A percentile compares a stretch with the other conserved stretches of the same genome.
phyloP scores from a whole-genome alignment of 2,797 vertebrate species.

The Poeciliopsis presidionis region DNA sequence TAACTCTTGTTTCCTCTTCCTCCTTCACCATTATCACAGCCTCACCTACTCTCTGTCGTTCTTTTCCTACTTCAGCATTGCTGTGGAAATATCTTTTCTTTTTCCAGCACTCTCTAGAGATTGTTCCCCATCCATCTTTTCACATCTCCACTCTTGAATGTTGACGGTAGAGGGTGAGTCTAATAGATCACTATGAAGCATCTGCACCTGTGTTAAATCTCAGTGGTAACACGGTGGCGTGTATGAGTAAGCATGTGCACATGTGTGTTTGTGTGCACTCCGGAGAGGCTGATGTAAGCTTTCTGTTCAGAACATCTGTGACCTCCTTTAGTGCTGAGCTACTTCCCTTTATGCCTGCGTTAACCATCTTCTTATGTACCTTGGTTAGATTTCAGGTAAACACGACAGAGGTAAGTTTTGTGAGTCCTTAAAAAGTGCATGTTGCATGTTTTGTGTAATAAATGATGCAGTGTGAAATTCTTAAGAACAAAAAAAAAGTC shows the following conservation, averaged over 20 bases:
- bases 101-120: conserved; percentile 57
- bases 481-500: background rate
- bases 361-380: conserved; percentile 17
- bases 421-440: conserved; percentile 7
- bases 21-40: conserved; percentile 57
- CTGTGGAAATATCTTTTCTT: conserved; percentile 69
- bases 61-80: conserved; percentile 44
- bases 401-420: background rate
- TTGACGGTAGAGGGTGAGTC: conserved; percentile 73
- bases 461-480: background rate
- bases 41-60: conserved; percentile 47
- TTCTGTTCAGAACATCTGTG: conserved; percentile 72
- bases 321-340: conserved; percentile 68
- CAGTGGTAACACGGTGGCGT: conserved; percentile 49
- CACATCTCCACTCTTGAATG: conserved; percentile 65
- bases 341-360: conserved; percentile 37
- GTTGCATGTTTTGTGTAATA: conserved; percentile 14
- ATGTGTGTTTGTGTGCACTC: conserved; percentile 34
- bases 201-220: conserved; percentile 78
- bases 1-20: conserved; percentile 49
- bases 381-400: conserved; percentile 14
- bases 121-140: conserved; percentile 69
- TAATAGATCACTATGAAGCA: conserved; percentile 79
- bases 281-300: conserved; percentile 48
- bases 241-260: conserved; percentile 25